Conservation (phyloP, 2,888 invertebrate species). For the Sinodicranocentrus sp. region DNA sequence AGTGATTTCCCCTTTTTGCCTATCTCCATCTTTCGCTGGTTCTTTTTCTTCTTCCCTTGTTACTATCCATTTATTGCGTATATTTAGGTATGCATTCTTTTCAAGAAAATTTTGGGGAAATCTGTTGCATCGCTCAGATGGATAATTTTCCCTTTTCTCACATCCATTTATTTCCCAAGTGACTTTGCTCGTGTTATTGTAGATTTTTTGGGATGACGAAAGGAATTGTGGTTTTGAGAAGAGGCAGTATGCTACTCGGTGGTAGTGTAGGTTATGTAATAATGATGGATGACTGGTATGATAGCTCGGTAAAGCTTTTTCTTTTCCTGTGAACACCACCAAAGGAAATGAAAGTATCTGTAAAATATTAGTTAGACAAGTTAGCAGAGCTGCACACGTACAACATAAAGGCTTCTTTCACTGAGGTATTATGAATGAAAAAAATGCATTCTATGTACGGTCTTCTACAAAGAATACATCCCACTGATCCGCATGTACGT, state of each 20-base stretch:
- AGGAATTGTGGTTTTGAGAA: not conserved
- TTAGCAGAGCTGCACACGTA: too few species aligned
- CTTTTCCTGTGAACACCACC: not conserved
- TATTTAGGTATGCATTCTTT: too few species aligned
- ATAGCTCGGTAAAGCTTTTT: slow-evolving; percentile 1
- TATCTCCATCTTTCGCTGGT: not conserved
- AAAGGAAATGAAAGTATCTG: too few species aligned
- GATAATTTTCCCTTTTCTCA: slow-evolving; percentile 25
- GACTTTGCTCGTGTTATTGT: slow-evolving; percentile 27
- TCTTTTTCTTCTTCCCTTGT: too few species aligned
- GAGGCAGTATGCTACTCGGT: not conserved
- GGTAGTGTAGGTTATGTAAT: slow-evolving; percentile 41
- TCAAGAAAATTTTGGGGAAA: not conserved
- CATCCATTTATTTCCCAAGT: slow-evolving; percentile 32
- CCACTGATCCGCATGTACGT: too few species aligned
- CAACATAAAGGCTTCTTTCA: too few species aligned
- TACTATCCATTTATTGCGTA: not conserved
- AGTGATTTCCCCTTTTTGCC: too few species aligned
- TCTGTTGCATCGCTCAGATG: slow-evolving; percentile 40
- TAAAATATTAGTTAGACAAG: too few species aligned
- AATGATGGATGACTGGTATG: slow-evolving; percentile 50
- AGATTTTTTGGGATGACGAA: slow-evolving; percentile 15
- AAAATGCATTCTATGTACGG: too few species aligned
- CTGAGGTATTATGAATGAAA: not conserved
- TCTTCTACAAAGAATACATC: too few species aligned